Conservation (phyloP, 2,888 invertebrate genomes). For the Neoitamus cyanurus region DNA sequence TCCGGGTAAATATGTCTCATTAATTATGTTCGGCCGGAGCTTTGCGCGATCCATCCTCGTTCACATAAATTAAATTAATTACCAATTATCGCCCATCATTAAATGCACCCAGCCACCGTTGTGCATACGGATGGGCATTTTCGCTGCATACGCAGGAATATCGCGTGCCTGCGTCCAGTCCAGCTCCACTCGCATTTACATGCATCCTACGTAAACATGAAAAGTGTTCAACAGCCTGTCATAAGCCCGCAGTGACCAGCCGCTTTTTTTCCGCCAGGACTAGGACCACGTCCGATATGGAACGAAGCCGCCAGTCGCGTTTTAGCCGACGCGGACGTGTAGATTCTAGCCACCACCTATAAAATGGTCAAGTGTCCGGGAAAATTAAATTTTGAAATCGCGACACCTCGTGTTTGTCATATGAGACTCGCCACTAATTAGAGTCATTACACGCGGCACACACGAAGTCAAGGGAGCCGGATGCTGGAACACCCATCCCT, state of each 20-base stretch:
- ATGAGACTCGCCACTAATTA: slow-evolving; percentile 65
- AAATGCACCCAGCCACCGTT: slow-evolving; percentile 49
- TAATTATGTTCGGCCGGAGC: slow-evolving; percentile 40
- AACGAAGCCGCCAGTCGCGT: background rate
- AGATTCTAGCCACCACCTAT: background rate
- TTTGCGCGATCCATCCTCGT: background rate
- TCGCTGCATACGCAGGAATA: slow-evolving; percentile 18
- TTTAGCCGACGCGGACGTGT: background rate
- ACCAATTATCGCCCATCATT: slow-evolving; percentile 62
- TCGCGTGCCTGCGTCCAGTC: background rate
- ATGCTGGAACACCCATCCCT: background rate
- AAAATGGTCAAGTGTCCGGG: slow-evolving; percentile 50
- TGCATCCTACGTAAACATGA: slow-evolving; percentile 42
- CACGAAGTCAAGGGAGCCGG: slow-evolving; percentile 6
- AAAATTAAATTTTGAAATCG: slow-evolving; percentile 57
- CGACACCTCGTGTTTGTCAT: slow-evolving; percentile 62
- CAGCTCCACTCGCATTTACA: background rate
- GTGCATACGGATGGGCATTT: background rate
- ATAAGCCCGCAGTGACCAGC: slow-evolving; percentile 13
- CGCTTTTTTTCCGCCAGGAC: background rate
- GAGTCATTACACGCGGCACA: slow-evolving; percentile 64
- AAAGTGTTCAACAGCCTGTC: slow-evolving; percentile 41
- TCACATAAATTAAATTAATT: slow-evolving; percentile 65
- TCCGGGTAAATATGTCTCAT: slow-evolving; percentile 43
- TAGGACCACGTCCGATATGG: too few relatives aligned